Base-by-base conservation (phyloP, 2,113 vertebrate species). In the Malurus alboscapulatus region DNA sequence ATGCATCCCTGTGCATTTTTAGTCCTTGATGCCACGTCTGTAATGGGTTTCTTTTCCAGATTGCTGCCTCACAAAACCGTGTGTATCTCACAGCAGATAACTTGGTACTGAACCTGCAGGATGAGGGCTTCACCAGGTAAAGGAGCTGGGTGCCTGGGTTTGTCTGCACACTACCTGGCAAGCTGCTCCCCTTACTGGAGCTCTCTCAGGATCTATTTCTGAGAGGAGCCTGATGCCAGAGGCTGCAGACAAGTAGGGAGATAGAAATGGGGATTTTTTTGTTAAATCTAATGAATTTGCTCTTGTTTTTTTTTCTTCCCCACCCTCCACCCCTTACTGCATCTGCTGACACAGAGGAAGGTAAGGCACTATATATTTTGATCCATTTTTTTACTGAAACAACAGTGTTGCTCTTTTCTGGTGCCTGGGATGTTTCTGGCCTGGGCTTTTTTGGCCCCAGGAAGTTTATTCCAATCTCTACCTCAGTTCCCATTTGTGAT, bases 81-180 rank as follows among this genome's bases (percentile, higher is more conserved):
- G 98, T 99, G 55, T 99, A 99, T 96, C 98, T 99, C 83, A 98
- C 98, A 12, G 98, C 99, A 30, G 98, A 99, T 94, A 99, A 98
- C 97, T 97, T 99, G 58, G 98, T 99, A 65, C 97, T 99, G 88
- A 99, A 99, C 95, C 98, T 99, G 16, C 98, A 99, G 94, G 98
- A 99, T 36, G 97, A 98, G 53, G 94, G 95, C 36, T 98, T 99
- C 92, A 98, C 99, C 93, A 98, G 98, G 99, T 99, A 89, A 97
- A 89, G 65, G 50, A 32, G 11, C 9, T 10, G 17, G 42, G 2
- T 30, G 62, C 45, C 47, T 34, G 10, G 24, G 45, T 57, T 88
- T 59, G 15, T 22, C 65, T 71, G 51, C 25, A 40, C 30, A 36
- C 72, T 65, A 0, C 32, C 36, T 48, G 48, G 15, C 36, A 81